These are phyloP conservation scores for Torymus tubicola DNA, from an alignment of 2,888 invertebrate genomes.

Conservation along the genomic window DNA sequence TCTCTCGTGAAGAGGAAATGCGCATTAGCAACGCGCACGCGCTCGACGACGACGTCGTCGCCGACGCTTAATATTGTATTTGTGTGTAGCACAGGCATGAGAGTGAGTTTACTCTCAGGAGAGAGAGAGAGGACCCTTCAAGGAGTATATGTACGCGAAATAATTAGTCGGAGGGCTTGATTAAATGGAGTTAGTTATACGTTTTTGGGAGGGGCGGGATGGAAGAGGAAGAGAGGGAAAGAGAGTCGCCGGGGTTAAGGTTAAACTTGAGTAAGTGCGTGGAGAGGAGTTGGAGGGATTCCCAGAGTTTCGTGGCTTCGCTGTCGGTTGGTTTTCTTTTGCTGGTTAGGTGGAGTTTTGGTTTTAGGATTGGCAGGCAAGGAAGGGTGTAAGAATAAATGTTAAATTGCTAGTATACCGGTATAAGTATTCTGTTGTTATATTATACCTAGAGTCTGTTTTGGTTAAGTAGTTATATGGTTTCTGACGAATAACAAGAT, in stretches of 20 bases:
- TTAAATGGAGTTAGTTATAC: slow-evolving; percentile 30
- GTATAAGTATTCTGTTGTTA: too few species aligned
- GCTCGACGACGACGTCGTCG: not conserved
- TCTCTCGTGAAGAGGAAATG: slow-evolving; percentile 3
- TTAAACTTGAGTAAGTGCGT: not conserved
- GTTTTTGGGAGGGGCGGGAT: slow-evolving; percentile 35
- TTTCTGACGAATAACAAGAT: too few species aligned
- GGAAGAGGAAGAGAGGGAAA: too few species aligned
- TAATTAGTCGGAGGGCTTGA: slow-evolving; percentile 38
- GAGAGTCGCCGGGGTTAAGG: not conserved
- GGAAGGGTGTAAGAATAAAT: too few species aligned
- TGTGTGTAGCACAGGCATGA: not conserved
- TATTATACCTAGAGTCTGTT: too few species aligned
- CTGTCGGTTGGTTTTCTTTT: too few species aligned
- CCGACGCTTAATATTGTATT: slow-evolving; percentile 45
- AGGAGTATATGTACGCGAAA: slow-evolving; percentile 5
- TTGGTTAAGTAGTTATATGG: too few species aligned
- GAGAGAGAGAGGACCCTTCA: not conserved
- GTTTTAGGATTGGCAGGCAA: too few species aligned
- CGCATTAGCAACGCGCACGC: slow-evolving; percentile 12
- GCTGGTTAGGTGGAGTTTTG: too few species aligned
- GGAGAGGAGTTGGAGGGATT: too few species aligned
- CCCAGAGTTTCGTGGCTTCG: too few species aligned
- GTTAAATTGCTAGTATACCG: too few species aligned
- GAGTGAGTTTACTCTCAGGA: not conserved